Conservation (phyloP, 2,113 vertebrate genomes). For the Gasterosteus aculeatus region DNA sequence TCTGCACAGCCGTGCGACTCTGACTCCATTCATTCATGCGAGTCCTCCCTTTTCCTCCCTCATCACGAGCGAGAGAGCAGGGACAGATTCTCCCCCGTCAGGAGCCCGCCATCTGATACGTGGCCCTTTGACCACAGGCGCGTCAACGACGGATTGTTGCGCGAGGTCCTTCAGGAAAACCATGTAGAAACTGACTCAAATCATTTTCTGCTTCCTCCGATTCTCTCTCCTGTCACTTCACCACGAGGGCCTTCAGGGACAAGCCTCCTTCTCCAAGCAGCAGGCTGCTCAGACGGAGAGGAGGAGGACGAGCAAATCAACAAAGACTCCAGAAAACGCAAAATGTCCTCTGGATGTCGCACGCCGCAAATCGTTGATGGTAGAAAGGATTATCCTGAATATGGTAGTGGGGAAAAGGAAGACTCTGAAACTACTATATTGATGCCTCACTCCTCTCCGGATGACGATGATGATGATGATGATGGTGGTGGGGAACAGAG, state of each 20-base stretch:
- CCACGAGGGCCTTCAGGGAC: background rate
- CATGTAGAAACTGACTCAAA: background rate
- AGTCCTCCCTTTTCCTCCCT: slow-evolving; percentile 26
- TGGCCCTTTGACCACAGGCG: background rate
- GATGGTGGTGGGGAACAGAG: slow-evolving; percentile 7
- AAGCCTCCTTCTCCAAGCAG: background rate
- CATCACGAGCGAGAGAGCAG: slow-evolving; percentile 7
- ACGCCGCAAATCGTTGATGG: background rate
- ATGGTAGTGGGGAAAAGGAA: background rate
- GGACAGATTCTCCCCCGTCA: background rate
- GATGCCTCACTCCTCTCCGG: background rate
- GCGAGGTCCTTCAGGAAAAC: background rate
- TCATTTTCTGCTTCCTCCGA: slow-evolving; percentile 21
- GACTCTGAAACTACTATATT: background rate
- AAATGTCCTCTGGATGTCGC: background rate
- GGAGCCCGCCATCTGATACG: slow-evolving; percentile 9
- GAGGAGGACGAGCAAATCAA: background rate
- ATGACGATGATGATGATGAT: background rate
- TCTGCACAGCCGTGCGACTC: background rate
- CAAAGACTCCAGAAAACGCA: background rate
- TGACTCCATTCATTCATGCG: slow-evolving; percentile 21
- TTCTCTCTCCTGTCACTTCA: slow-evolving; percentile 60
- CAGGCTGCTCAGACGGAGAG: slow-evolving; percentile 4
- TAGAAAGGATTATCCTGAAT: background rate
- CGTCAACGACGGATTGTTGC: background rate